phyloP scores from a whole-genome alignment of 1,140 invertebrate genomes.

The Cataglyphis hispanica region DNA sequence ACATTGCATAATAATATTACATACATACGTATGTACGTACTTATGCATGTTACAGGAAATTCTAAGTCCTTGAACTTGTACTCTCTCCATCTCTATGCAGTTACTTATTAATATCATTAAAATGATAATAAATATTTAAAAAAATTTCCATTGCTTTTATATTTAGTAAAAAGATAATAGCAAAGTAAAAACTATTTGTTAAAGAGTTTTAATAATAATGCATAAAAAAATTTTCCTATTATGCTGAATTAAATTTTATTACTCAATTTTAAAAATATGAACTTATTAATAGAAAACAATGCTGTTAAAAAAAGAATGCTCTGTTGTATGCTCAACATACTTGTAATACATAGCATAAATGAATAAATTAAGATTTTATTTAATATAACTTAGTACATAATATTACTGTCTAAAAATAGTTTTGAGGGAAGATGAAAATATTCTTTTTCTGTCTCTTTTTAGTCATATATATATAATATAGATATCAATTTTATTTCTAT shows the following conservation, averaged over 20 bases:
- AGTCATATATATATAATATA: too few relatives aligned
- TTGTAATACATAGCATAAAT: constrained; percentile 63
- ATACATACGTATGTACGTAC: constrained; percentile 64
- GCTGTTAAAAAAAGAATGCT: constrained; percentile 45
- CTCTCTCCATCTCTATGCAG: constrained; percentile 20
- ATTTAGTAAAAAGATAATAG: constrained; percentile 47
- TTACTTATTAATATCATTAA: constrained; percentile 59
- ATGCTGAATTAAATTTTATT: constrained; percentile 39
- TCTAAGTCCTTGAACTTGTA: constrained; percentile 58
- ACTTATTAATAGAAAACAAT: constrained; percentile 49
- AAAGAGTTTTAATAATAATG: constrained; percentile 40
- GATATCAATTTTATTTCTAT: neutral
- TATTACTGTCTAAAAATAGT: constrained; percentile 3
- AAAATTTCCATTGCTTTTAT: constrained; percentile 53
- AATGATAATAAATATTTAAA: constrained; percentile 53
- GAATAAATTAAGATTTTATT: constrained; percentile 59
- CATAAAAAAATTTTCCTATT: constrained; percentile 43
- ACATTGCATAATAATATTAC: constrained; percentile 19
- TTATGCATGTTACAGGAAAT: constrained; percentile 42
- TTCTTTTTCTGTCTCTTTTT: too few relatives aligned
- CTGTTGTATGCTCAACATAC: constrained; percentile 56
- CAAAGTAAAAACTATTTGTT: constrained; percentile 15
- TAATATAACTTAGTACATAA: constrained; percentile 18
- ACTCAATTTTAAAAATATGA: constrained; percentile 33
- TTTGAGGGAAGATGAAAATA: neutral